A percentile compares a stretch with the other conserved stretches of the same genome.
Evolutionary conservation across 2,888 invertebrate genomes (phyloP).

Genomic region (Apodemia hepburni): DNA sequence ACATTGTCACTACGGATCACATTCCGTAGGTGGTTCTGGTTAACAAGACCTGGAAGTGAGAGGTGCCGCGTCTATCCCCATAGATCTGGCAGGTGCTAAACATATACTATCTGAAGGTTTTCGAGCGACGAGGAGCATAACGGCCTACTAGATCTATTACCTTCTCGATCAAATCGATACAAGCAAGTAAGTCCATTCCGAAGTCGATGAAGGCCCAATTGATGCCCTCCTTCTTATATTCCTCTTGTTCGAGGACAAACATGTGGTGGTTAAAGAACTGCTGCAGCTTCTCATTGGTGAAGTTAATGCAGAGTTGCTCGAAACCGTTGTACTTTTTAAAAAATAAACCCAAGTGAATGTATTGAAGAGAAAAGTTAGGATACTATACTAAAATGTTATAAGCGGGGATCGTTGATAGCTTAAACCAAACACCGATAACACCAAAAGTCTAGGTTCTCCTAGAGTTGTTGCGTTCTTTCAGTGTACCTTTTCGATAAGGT

Average conservation of each 20-base stretch:
- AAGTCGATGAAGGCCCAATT: conserved; percentile 98
- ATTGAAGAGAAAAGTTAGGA: conserved; percentile 46
- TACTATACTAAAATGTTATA: conserved; percentile 40
- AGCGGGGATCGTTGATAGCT: conserved; percentile 43
- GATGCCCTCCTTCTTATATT: conserved; percentile 96
- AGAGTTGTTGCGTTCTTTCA: conserved; percentile 47
- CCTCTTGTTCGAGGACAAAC: conserved; percentile 98
- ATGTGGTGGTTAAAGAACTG: conserved; percentile 99
- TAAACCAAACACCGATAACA: conserved; percentile 39
- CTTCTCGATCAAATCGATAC: conserved; percentile 97
- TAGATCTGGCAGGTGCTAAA: conserved; percentile 37
- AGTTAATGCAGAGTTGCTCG: conserved; percentile 99
- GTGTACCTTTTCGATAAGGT: conserved; percentile 97
- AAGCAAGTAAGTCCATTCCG: conserved; percentile 97
- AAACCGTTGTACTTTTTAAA: conserved; percentile 92
- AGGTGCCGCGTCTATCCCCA: conserved; percentile 39
- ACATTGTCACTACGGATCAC: conserved; percentile 59
- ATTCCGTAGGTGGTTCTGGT: conserved; percentile 61
- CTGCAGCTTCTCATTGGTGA: conserved; percentile 98
- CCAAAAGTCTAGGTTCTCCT: conserved; percentile 42
- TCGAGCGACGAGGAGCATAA: conserved; percentile 36
- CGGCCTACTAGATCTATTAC: conserved; percentile 75
- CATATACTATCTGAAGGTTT: conserved; percentile 41
- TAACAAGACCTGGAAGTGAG: conserved; percentile 36
- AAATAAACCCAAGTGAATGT: conserved; percentile 52